Evolutionary conservation across 2,797 vertebrate genomes (phyloP), one percentile per base, ranked within the genome.

Genomic region (Eutrigla gurnardus): DNA sequence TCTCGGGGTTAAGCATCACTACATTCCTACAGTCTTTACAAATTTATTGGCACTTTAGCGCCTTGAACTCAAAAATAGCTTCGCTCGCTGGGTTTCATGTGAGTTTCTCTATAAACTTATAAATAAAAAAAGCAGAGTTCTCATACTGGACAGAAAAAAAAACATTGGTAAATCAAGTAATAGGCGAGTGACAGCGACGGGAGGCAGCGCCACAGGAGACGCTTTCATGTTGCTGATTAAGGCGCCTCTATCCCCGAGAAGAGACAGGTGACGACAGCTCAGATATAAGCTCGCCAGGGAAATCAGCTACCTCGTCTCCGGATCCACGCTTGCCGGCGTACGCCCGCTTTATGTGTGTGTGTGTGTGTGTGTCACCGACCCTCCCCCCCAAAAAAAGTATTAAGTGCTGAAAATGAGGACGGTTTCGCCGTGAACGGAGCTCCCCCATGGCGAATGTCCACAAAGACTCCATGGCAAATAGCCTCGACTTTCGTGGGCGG

Each of bases 201-300:
- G 89, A 90, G 84, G 85, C 82, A 86, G 87, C 87, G 77, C 86
- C 77, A 70, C 81, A 67, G 90, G 88, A 91, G 86, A 91, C 82
- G 76, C 90, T 92, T 91, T 93, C 88, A 91, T 91, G 91, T 90
- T 88, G 84, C 86, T 90, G 91, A 92, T 93, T 92, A 91, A 88
- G 88, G 85, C 46, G 53, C 84, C 50, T 88, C 82, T 65, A 54
- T 88, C 78, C 70, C 67, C 0, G 71, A 86, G 85, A 85, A 78
- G 80, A 89, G 89, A 88, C 81, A 84, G 84, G 86, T 86, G 87
- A 82, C 78, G 82, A 84, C 83, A 82, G 88, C 89, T 88, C 81
- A 65, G 87, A 90, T 88, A 89, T 78, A 85, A 83, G 55, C 84
- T 89, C 93, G 83, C 90, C 71, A 40, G 91, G 89, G 91, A 92